phyloP scores from a whole-genome alignment of 1,140 invertebrate species.

The Meloidogyne exigua region DNA sequence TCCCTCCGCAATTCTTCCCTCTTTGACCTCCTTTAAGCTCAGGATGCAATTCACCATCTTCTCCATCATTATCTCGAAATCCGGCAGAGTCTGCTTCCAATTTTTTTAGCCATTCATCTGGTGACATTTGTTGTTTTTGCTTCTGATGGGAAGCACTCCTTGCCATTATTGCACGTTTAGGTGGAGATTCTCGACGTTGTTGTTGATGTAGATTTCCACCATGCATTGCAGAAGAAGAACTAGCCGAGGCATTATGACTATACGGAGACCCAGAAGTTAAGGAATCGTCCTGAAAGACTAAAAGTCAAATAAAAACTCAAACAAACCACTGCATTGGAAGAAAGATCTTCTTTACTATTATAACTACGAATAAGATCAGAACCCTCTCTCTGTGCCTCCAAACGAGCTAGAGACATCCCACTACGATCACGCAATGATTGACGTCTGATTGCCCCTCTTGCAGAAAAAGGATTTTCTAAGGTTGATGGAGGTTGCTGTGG shows the following conservation, averaged over 20 bases:
- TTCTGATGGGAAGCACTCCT: slow-evolving; percentile 32
- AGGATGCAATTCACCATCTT: slow-evolving; percentile 15
- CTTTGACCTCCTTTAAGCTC: slow-evolving; percentile 2
- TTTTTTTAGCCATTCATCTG: slow-evolving; percentile 54
- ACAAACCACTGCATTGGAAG: slow-evolving; percentile 8
- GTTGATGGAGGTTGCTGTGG: slow-evolving; percentile 48
- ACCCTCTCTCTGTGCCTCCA: slow-evolving; percentile 58
- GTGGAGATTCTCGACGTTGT: slow-evolving; percentile 19
- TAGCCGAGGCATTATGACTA: not conserved
- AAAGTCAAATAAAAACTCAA: not conserved
- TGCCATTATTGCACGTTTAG: slow-evolving; percentile 23
- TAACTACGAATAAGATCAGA: slow-evolving; percentile 57
- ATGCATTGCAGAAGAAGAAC: slow-evolving; percentile 10
- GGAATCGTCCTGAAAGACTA: not conserved
- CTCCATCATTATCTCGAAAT: slow-evolving; percentile 49
- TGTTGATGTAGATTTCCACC: slow-evolving; percentile 5
- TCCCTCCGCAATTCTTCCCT: not conserved
- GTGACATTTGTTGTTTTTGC: slow-evolving; percentile 50
- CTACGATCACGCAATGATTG: slow-evolving; percentile 53
- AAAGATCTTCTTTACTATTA: slow-evolving; percentile 60
- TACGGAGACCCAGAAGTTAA: not conserved
- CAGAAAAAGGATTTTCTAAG: slow-evolving; percentile 58
- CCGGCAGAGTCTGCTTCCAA: slow-evolving; percentile 43
- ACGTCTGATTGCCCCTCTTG: slow-evolving; percentile 59
- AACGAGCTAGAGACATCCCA: slow-evolving; percentile 56